phyloP scores from a whole-genome alignment of 2,888 invertebrate genomes.

The Dendrolimus pini region DNA sequence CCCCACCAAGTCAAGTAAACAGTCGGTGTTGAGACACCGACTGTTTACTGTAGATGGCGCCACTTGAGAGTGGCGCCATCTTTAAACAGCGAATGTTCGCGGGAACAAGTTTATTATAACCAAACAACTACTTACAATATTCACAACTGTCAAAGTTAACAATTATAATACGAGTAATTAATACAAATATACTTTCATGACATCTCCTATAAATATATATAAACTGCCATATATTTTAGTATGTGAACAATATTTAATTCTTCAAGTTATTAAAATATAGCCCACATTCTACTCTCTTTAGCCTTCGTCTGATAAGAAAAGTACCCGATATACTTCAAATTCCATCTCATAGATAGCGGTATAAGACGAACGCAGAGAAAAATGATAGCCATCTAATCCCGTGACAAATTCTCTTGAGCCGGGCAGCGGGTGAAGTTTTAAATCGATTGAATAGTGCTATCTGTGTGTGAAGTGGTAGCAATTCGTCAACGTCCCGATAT shows the following conservation, averaged over 20 bases:
- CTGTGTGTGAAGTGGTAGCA: conserved; percentile 54
- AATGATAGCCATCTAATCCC: conserved; percentile 25
- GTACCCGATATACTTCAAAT: background rate
- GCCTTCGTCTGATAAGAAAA: background rate
- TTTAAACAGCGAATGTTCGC: too few relatives aligned
- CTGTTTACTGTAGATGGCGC: too few relatives aligned
- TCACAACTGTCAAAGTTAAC: background rate
- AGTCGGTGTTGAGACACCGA: too few relatives aligned
- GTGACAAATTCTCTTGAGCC: conserved; percentile 28
- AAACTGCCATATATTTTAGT: too few relatives aligned
- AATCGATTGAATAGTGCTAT: conserved; percentile 64
- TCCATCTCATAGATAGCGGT: background rate
- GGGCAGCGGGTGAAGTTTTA: conserved; percentile 46
- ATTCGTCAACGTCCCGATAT: conserved; percentile 70
- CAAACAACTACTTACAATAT: too few relatives aligned
- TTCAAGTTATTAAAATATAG: too few relatives aligned
- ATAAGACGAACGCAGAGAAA: background rate
- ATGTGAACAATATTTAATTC: too few relatives aligned
- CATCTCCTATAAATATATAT: background rate
- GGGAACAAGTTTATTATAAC: too few relatives aligned
- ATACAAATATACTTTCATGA: background rate
- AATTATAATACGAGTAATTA: background rate
- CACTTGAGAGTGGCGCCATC: too few relatives aligned
- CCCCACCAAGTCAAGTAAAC: too few relatives aligned
- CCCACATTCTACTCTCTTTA: too few relatives aligned